Evolutionary conservation across 2,888 invertebrate species (phyloP), one percentile per base, ranked within the genome.

Genomic region (Boloria selene): DNA sequence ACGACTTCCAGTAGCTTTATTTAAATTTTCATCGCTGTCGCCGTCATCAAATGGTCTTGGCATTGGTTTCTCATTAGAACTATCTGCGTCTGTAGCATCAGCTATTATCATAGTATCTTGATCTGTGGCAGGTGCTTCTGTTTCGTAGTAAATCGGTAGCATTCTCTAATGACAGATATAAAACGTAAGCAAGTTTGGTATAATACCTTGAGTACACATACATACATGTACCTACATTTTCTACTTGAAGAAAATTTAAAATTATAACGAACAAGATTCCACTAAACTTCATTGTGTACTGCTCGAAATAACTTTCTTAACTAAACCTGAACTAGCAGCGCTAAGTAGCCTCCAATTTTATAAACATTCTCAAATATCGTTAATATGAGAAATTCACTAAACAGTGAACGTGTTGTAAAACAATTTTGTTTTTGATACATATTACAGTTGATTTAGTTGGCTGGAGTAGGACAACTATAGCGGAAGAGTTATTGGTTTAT

Each of bases 311-410:
- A 69, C 75, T 76, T 73, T 71, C 72, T 67, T 56, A 53, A 76
- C 73, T 79, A 72, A 75, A 80, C 72, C 78, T 76, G 69, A 60
- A 56, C 64, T 69, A 65, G 62, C 69, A 65, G 61, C 59, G 65
- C 72, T 65, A 67, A 70, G 68, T 72, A 71, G 68, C 61, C 70
- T 75, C 56, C 60, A 69, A 72, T 77, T 86, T 86, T 83, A 77
- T 80, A 86, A 88, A 88, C 83, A 83, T 61, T 67, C 64, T 75
- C 74, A n/a, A 56, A 69, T 76, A 75, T 68, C 75, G 72, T 74
- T 74, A 73, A 80, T 80, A 74, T 70, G 82, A 82, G 78, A 75
- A 71, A 75, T 74, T 69, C 69, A 75, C 67, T 72, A 81, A 84
- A 83, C 80, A 80, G 70, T 64, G 52, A n/a, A 44, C 47, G 52